Evolutionary conservation across 2,113 vertebrate genomes (phyloP).

Genomic region (Serinus canaria): DNA sequence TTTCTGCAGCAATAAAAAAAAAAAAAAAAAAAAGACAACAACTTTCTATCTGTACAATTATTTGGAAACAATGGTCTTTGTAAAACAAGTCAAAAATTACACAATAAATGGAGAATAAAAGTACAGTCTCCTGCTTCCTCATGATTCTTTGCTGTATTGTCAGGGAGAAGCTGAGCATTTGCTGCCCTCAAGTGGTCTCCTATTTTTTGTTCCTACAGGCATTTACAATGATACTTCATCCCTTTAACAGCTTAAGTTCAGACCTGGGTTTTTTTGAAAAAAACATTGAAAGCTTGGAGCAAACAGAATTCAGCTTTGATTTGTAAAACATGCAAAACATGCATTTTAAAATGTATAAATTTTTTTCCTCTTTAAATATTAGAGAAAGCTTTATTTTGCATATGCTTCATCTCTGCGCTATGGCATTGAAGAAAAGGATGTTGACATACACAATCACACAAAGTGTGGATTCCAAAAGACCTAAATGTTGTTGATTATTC

Average conservation of each 20-base stretch:
- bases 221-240: neutral
- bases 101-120: neutral
- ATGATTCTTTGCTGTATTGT: neutral
- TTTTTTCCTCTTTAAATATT: neutral
- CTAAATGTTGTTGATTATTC: neutral
- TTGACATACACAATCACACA: neutral
- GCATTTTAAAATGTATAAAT: neutral
- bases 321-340: neutral
- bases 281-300: neutral
- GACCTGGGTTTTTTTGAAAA: neutral
- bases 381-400: neutral
- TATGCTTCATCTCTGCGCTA: neutral
- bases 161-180: conserved; percentile 51
- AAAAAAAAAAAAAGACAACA: no score
- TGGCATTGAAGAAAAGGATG: neutral
- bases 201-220: neutral
- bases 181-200: conserved; percentile 71
- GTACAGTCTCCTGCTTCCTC: neutral
- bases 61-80: neutral
- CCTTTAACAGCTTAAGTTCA: neutral
- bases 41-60: neutral
- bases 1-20: neutral
- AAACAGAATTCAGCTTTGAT: neutral
- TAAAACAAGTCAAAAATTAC: neutral
- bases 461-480: neutral